Evolutionary conservation across 2,797 vertebrate genomes (phyloP), one percentile per base, ranked within the genome.

Genomic region (Gymnoscopelus braueri): DNA sequence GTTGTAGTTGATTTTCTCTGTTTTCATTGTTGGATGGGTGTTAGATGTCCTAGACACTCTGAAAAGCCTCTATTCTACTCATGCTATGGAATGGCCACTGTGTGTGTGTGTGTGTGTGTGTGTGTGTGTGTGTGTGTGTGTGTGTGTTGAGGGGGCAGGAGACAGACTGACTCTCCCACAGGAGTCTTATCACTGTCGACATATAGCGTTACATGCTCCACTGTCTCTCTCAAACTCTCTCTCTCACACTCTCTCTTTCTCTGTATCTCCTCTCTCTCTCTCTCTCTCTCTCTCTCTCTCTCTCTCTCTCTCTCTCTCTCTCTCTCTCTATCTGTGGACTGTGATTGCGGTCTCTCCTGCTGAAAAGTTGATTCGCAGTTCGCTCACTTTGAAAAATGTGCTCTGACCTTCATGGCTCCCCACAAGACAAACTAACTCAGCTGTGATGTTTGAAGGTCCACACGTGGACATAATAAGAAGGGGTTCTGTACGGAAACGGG

Each of bases 21-120:
- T 84, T 80, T 71, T 63, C 70, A 80, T 87, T 88, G 81, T 87
- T 79, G 79, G 74, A 67, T 66, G 64, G 48, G 71, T 81, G 78
- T 81, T 66, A 29, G 73, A 72, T 80, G 74, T 80, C 47, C 77
- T 52, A 0, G 35, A 35, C 60, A 39, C 63, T 78, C 73, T 82
- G 65, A 51, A 74, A 74, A 65, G 63, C 69, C 59, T 26, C 57
- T 54, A 24, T 63, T 66, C 70, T 74, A 32, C 75, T 52, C 54
- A 55, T 3, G 5, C 65, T 75, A 35, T 35, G 32, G 32, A 35
- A 35, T 35, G 32, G 32, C 32, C 32, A 14, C n/a, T 69, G 59
- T 55, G 49, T 56, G 47, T 48, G 47, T 48, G 47, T 48, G 47
- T 48, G 47, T 48, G 47, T 48, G 47, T 29, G 26, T 29, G 26